Base-by-base conservation (phyloP, 2,113 vertebrate genomes). In the Parotia lawesii region DNA sequence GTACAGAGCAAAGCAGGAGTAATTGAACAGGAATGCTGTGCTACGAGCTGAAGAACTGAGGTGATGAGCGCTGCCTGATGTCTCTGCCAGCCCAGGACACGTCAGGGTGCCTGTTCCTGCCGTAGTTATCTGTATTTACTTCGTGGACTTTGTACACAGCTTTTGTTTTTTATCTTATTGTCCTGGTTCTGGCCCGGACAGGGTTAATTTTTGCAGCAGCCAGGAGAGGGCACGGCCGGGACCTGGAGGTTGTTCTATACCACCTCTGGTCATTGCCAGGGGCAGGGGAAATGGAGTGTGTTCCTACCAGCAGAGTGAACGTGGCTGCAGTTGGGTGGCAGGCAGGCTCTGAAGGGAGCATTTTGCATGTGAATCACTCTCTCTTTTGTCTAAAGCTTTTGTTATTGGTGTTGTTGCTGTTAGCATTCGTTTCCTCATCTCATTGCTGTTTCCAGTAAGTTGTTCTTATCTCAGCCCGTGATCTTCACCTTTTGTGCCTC, bases 11-110 rank as follows among this genome's bases (percentile, higher is more conserved):
- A 77, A 56, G 25, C 38, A 71, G 47, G 29, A 62, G 38, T 65
- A 70, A 61, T 44, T 50, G 42, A 83, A n/a, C 0, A 6, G n/a
- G 15, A 42, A 51, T 1, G 4, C 9, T 35, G 40, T 35, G 5
- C 73, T 71, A 16, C 0, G 3, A 62, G 24, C 16, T 33, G 31
- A 75, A 23, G 27, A 69, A 14, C 13, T 13, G 2, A 1, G 17
- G n/a, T 0, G 3, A 53, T 13, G n/a, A 69, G 15, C 13, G 15
- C 12, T 64, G 35, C 28, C 28, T 29, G 17, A 24, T 31, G 12
- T 16, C 71, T 56, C 65, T 24, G 29, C 19, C 48, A 56, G 40
- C 18, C 18, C 12, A 56, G 66, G 57, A 31, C 11, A 33, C 29
- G 15, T 31, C 38, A 42, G 20, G 19, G 4, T 73, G 38, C 23